These are phyloP conservation scores for Notechis scutatus DNA, from an alignment of 2,113 vertebrate species.

Conservation along the genomic window DNA sequence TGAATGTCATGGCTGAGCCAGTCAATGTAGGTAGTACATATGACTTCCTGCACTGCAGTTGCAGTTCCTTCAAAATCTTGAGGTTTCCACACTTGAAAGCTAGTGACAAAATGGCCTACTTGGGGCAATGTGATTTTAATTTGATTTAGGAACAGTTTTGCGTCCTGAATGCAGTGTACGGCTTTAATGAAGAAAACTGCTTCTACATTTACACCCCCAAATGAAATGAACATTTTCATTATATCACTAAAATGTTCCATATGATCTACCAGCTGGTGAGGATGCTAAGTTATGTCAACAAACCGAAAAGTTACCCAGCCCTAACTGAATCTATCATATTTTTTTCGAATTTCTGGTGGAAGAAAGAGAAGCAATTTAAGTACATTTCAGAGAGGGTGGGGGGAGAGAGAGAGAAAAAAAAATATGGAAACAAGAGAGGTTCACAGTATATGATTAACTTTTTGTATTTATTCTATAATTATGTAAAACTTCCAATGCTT, in stretches of 20 bases:
- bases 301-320: background rate
- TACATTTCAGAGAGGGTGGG: background rate
- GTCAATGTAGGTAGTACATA: background rate
- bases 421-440: background rate
- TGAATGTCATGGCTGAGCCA: background rate
- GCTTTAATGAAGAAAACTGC: background rate
- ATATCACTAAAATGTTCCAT: background rate
- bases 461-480: background rate
- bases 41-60: background rate
- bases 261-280: background rate
- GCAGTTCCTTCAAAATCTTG: background rate
- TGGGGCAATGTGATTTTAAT: background rate
- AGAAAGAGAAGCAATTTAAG: background rate
- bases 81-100: background rate
- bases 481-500: background rate
- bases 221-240: background rate
- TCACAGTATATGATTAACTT: background rate
- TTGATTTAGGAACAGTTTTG: background rate
- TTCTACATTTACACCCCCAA: background rate
- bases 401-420: too few species aligned
- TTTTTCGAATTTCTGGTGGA: background rate
- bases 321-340: background rate
- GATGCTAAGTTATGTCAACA: background rate
- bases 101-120: background rate
- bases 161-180: background rate